Conservation (phyloP, 2,113 vertebrate species). For the Tragelaphus scriptus region DNA sequence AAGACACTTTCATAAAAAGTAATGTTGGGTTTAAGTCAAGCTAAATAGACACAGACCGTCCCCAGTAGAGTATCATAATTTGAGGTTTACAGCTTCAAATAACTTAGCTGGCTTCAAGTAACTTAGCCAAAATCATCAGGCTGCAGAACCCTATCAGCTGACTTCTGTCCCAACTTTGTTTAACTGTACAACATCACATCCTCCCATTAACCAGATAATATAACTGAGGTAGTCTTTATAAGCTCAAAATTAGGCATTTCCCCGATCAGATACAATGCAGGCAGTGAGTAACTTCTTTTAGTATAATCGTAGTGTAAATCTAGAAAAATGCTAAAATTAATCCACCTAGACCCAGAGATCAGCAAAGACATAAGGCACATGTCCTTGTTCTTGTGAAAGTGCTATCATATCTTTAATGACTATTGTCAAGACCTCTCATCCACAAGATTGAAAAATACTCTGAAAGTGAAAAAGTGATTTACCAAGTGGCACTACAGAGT, state of each 20-base stretch:
- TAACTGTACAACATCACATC: neutral
- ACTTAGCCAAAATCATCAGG: neutral
- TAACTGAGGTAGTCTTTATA: neutral
- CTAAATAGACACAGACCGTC: neutral
- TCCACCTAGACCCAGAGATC: conserved; percentile 35
- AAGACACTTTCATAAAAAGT: neutral
- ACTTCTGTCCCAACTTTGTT: neutral
- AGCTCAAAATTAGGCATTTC: neutral
- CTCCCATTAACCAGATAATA: neutral
- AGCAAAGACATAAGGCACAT: conserved; percentile 48
- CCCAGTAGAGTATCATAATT: neutral
- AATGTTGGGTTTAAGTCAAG: conserved; percentile 27
- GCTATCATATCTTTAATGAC: conserved; percentile 58
- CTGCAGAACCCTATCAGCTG: neutral
- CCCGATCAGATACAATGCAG: neutral
- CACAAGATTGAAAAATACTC: conserved; percentile 68
- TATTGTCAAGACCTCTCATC: conserved; percentile 62
- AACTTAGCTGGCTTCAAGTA: neutral
- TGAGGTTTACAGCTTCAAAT: neutral
- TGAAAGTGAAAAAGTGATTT: conserved; percentile 59
- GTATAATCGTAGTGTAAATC: neutral
- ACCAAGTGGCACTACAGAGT: conserved; percentile 47
- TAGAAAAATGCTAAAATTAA: conserved; percentile 39
- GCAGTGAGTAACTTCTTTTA: neutral
- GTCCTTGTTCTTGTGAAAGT: conserved; percentile 59